phyloP scores from a whole-genome alignment of 2,113 vertebrate species.

The Dicerorhinus sumatrensis region DNA sequence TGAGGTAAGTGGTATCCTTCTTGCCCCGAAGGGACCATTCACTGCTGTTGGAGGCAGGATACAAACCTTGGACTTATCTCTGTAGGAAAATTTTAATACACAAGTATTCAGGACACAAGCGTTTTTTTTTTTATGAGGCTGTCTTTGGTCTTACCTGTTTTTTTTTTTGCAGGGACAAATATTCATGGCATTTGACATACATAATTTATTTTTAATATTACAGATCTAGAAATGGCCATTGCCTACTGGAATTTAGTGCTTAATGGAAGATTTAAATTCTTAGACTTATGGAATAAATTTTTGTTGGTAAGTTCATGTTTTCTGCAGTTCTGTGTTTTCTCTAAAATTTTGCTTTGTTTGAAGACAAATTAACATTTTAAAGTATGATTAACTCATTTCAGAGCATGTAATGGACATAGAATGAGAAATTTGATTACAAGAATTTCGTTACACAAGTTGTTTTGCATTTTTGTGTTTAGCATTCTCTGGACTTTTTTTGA shows the following conservation, averaged over 20 bases:
- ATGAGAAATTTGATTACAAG: conserved; percentile 46
- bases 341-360: conserved; percentile 53
- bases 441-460: not conserved
- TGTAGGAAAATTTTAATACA: not conserved
- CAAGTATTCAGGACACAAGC: conserved; percentile 1
- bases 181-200: conserved; percentile 78
- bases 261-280: conserved; percentile 95
- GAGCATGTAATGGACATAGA: conserved; percentile 2
- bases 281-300: conserved; percentile 96
- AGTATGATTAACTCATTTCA: conserved; percentile 53
- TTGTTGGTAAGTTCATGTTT: conserved; percentile 92
- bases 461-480: conserved; percentile 29
- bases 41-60: not conserved
- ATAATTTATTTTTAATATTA: conserved; percentile 86
- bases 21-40: not conserved
- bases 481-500: not conserved
- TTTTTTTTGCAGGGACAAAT: conserved; percentile 67
- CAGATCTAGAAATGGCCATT: conserved; percentile 96
- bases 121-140: not conserved
- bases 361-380: conserved; percentile 57
- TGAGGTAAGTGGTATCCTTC: conserved; percentile 36
- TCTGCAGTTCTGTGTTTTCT: conserved; percentile 66
- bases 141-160: conserved; percentile 20
- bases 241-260: conserved; percentile 96
- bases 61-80: not conserved